Percentiles rank a stretch among this genome's conserved stretches.
phyloP scores from a whole-genome alignment of 2,888 invertebrate genomes.

The Gerris lacustris region DNA sequence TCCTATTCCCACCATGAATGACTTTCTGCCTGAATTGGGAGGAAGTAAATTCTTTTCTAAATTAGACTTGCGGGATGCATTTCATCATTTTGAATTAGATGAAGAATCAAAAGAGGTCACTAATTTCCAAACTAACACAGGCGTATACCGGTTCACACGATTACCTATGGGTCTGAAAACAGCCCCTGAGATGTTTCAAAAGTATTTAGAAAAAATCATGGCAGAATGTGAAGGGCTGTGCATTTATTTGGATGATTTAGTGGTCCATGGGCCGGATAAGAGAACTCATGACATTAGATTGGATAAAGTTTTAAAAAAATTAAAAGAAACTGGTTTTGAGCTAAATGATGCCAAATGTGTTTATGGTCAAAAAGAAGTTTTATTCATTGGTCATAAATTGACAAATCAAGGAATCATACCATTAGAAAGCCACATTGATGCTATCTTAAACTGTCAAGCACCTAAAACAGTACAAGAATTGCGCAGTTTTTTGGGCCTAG shows the following conservation, averaged over 20 bases:
- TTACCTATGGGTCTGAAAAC: conserved; percentile 28
- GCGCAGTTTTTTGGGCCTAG: conserved; percentile 10
- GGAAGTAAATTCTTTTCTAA: background rate
- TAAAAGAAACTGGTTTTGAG: conserved; percentile 12
- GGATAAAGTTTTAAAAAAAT: background rate
- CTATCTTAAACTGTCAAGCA: background rate
- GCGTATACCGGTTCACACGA: conserved; percentile 27
- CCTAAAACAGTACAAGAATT: conserved; percentile 1
- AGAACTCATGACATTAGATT: no score
- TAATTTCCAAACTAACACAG: conserved; percentile 28
- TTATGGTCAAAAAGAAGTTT: background rate
- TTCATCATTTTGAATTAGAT: background rate
- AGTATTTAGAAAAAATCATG: conserved; percentile 23
- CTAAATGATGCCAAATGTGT: conserved; percentile 8
- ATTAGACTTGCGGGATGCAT: background rate
- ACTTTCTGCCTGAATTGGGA: background rate
- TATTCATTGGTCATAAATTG: conserved; percentile 4
- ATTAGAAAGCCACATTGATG: background rate
- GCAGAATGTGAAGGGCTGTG: conserved; percentile 20
- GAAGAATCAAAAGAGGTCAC: background rate
- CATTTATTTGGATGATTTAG: conserved; percentile 20
- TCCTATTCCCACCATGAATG: background rate
- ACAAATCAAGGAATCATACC: background rate
- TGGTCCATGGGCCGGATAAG: conserved; percentile 12
- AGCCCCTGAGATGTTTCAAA: conserved; percentile 26